These are phyloP conservation scores for Plectropomus leopardus DNA, from an alignment of 2,113 vertebrate species.

Conservation along the genomic window DNA sequence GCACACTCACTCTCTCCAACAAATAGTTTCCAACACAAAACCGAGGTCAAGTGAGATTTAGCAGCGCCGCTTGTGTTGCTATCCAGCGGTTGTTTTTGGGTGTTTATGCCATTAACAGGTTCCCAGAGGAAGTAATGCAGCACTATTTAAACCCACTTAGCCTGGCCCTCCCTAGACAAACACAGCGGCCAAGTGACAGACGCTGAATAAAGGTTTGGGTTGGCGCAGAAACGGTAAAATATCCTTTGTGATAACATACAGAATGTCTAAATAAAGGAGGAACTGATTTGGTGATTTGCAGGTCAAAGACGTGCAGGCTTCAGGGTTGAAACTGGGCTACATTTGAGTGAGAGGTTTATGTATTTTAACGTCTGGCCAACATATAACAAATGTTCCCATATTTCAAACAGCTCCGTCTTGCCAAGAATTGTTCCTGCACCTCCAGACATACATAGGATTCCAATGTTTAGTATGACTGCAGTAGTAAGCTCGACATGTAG, in stretches of 20 bases:
- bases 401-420: not conserved
- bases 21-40: constrained; percentile 50
- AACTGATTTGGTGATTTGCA: not conserved
- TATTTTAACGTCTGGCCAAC: not conserved
- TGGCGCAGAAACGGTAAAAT: constrained; percentile 28
- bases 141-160: constrained; percentile 81
- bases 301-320: not conserved
- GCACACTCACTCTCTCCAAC: constrained; percentile 6
- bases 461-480: not conserved
- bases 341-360: not conserved
- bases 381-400: not conserved
- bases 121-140: constrained; percentile 79
- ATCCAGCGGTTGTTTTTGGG: constrained; percentile 70
- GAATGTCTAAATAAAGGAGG: not conserved
- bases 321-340: not conserved
- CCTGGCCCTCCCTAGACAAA: constrained; percentile 72
- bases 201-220: not conserved
- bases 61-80: constrained; percentile 56
- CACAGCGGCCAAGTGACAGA: constrained; percentile 52
- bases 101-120: constrained; percentile 75
- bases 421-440: too few species aligned
- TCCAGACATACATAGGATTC: too few species aligned
- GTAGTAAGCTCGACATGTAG: not conserved
- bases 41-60: constrained; percentile 42
- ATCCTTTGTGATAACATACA: constrained; percentile 7